These are phyloP conservation scores for Drosophila melanica DNA, from an alignment of 1,140 invertebrate genomes.

Conservation along the genomic window DNA sequence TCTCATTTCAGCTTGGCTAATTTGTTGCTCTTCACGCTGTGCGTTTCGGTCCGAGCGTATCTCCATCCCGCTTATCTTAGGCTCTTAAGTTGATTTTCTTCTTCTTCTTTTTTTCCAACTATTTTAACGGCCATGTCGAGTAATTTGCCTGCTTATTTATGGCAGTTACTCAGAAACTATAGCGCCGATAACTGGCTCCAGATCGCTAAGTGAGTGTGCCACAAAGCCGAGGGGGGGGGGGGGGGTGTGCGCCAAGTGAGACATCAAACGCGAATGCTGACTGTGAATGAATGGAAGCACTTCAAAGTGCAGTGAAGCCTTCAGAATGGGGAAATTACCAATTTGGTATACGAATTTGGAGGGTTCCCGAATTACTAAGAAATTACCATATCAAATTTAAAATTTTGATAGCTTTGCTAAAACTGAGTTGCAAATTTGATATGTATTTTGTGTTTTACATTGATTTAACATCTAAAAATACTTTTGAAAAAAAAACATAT, in stretches of 20 bases:
- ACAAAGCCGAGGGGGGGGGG: background rate
- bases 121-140: constrained; percentile 50
- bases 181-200: constrained; percentile 43
- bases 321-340: background rate
- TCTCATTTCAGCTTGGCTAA: constrained; percentile 72
- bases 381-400: no score
- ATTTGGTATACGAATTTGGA: background rate
- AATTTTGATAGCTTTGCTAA: no score
- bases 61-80: constrained; percentile 55
- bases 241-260: constrained; percentile 10
- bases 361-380: no score
- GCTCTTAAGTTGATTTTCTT: constrained; percentile 49
- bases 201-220: constrained; percentile 1
- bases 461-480: no score
- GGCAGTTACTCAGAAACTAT: constrained; percentile 72
- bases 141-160: constrained; percentile 71
- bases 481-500: no score
- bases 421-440: no score
- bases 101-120: constrained; percentile 26
- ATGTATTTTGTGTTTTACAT: no score
- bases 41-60: constrained; percentile 43
- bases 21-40: constrained; percentile 53
- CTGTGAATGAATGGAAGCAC: background rate
- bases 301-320: constrained; percentile 2
- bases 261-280: constrained; percentile 8